A percentile compares a stretch with the other conserved stretches of the same genome.
Conservation (phyloP, 2,113 vertebrate species). For the Piprites chloris region DNA sequence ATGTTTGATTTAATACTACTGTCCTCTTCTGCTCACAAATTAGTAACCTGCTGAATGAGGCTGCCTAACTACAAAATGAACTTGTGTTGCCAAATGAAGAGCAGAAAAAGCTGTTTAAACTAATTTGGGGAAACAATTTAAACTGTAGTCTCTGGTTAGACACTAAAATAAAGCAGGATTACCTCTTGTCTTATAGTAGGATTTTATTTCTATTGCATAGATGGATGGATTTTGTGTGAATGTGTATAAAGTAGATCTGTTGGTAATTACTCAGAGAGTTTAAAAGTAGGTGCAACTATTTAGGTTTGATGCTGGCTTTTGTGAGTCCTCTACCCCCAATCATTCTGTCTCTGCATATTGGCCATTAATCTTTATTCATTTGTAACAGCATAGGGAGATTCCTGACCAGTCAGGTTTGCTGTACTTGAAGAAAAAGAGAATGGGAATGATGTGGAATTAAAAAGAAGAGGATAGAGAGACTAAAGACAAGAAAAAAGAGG, state of each 20-base stretch:
- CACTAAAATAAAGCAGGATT: background rate
- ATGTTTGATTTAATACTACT: conserved; percentile 1
- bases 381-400: background rate
- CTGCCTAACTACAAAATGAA: background rate
- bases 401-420: background rate
- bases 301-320: background rate
- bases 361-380: background rate
- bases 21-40: background rate
- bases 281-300: background rate
- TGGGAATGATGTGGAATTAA: background rate
- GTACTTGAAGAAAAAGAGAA: background rate
- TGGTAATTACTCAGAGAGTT: background rate
- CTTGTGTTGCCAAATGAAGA: background rate
- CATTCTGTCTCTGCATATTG: background rate
- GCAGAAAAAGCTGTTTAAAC: background rate
- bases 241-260: background rate
- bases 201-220: background rate
- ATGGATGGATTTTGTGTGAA: background rate
- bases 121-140: background rate
- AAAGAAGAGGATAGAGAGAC: accelerated
- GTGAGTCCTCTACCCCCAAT: background rate
- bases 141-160: background rate
- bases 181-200: background rate
- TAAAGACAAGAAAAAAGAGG: background rate
- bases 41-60: background rate